Base-by-base conservation (phyloP, 1,140 invertebrate genomes). In the Anastrepha obliqua region DNA sequence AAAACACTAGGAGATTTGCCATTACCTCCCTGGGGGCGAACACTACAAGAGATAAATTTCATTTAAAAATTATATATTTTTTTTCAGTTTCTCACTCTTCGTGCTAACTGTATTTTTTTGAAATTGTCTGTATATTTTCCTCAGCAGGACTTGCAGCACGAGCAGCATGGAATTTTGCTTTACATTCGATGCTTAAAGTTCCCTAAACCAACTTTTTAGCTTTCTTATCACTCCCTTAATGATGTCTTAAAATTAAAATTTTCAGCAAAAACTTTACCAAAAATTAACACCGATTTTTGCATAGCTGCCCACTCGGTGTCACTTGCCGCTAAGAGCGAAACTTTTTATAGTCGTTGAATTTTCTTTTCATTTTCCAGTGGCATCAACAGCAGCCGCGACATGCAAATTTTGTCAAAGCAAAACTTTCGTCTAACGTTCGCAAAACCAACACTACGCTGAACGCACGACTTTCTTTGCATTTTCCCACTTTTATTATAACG, bases 231-330 rank as follows among this genome's bases (percentile, higher is more conserved):
- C 29, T 67, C 29, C 11, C 65, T 67, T 51, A 17, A 2, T 44
- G 15, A 15, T 29, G 6, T 15, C 39, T 7, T 42, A 44, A 74
- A 74, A 51, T 74, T 47, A 74, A 44, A 74, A 47, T 74, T 42
- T 51, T 51, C 70, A 7, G 2, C 13, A 13, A n/a, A 47, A 44
- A 74, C 13, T 74, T 74, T 74, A 17, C 13, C 70, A n/a, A 58
- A 74, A 74, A 74, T 74, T 74, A 74, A 74, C 42, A n/a, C 39
- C 44, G 29, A 74, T 42, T 74, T 47, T 17, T 42, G 42, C 70
- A 74, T 42, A 74, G 70, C 70, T 29, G 44, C 39, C 70, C 44
- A 74, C 17, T 74, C 17, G 8, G 70, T 51, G 70, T 15, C 70
- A 11, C 11, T 5, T 51, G 42, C n/a, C 4, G 6, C 70, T 47